Evolutionary conservation across 2,797 vertebrate species (phyloP).

Genomic region (Enteromius anoplus): DNA sequence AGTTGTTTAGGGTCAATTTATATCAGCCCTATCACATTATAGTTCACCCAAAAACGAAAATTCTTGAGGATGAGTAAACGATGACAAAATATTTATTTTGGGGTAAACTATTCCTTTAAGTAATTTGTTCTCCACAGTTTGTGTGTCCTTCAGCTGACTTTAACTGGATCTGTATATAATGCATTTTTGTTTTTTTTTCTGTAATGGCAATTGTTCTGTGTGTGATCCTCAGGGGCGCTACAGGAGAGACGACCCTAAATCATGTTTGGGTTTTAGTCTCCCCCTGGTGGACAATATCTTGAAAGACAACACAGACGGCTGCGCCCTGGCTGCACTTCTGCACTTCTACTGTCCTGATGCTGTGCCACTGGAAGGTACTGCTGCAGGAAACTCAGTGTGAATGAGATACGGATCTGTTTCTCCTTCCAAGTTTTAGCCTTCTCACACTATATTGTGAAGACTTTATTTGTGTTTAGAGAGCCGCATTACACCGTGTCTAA

Average conservation of each 20-base stretch:
- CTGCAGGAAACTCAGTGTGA: background rate
- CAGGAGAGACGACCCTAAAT: constrained; percentile 84
- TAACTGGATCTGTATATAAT: background rate
- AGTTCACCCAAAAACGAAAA: no score
- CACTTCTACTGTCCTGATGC: constrained; percentile 94
- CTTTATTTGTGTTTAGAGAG: background rate
- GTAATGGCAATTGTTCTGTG: background rate
- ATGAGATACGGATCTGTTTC: fast-evolving
- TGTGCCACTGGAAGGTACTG: constrained; percentile 86
- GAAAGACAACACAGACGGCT: constrained; percentile 94
- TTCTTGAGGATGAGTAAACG: no score
- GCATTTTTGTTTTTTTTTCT: constrained; percentile 19
- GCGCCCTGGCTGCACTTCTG: constrained; percentile 89
- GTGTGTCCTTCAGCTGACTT: constrained; percentile 17
- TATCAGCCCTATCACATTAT: background rate
- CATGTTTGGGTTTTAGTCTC: constrained; percentile 82
- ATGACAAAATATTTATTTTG: no score
- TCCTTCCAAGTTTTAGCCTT: fast-evolving
- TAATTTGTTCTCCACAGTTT: background rate
- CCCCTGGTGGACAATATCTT: constrained; percentile 91
- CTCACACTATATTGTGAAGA: background rate
- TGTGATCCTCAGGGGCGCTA: constrained; percentile 83
- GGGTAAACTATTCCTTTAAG: no score
- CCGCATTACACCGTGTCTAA: background rate
- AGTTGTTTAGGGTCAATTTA: background rate